Base-by-base conservation (phyloP, 1,140 invertebrate species). In the Pectinophora gossypiella region DNA sequence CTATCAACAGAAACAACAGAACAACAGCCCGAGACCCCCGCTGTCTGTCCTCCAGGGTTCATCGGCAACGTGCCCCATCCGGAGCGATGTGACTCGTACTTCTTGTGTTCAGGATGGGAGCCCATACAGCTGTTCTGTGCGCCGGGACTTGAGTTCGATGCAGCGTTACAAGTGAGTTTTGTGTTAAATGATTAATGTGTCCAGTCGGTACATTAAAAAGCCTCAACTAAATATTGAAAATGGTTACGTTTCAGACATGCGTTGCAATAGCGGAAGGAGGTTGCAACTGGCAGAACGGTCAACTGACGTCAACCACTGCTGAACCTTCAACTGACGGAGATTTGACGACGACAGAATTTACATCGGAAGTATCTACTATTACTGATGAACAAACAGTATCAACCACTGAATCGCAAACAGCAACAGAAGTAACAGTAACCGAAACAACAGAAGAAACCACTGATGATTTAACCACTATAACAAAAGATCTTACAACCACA, bases 221-320 rank as follows among this genome's bases (percentile, higher is more conserved):
- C 15, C 15, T 38, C 10, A 38, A 38, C n/a, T n/a, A n/a, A 38
- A 6, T 7, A 38, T 15, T 10, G 4, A n/a, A 13, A 38, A 10
- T 22, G 6, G 38, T 45, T 36, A 12, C 36, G 1, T 56, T 56
- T 40, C 51, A 61, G 54, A 32, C 21, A 1, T 61, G 54, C 20
- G 50, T 61, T 0, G 19, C 23, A 1, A 61, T 61, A 10, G 51
- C 54, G 12, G 51, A 50, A 23, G 51, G 54, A 0, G 54, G 54
- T 15, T 56, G 54, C 15, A 61, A 32, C 7, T 32, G 27, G 27
- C 59, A n/a, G 23, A 56, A 23, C 43, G 51, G 0, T 13, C 36
- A 23, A 36, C 22, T 1, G 43, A 47, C 12, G 35, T 12, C 12
- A 5, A 5, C 12, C 5, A 40, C 38, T 2, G 20, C 10, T 16